A percentile compares a stretch with the other conserved stretches of the same genome.
Evolutionary conservation across 2,888 invertebrate genomes (phyloP).

Genomic region (Agonopterix subpropinquella): DNA sequence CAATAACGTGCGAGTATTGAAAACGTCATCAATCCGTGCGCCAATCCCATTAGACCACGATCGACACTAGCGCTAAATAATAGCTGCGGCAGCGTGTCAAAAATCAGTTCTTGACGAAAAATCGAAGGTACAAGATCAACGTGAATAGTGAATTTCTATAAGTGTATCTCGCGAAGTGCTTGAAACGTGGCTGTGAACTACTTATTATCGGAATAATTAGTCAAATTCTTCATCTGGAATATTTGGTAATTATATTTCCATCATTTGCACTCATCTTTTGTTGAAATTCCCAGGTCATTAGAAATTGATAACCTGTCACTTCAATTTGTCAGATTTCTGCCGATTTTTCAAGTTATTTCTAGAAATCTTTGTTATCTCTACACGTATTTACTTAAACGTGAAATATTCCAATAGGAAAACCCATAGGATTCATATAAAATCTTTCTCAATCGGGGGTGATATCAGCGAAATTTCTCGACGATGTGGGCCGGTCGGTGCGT

Average conservation of each 20-base stretch:
- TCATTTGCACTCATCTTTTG: conserved; percentile 6
- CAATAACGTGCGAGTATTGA: conserved; percentile 49
- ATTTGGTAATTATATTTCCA: conserved; percentile 35
- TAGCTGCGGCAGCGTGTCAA: conserved; percentile 58
- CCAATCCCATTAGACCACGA: conserved; percentile 79
- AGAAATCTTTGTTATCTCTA: no score
- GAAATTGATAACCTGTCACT: conserved; percentile 6
- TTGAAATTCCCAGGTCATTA: conserved; percentile 2
- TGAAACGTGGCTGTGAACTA: conserved; percentile 49
- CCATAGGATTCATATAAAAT: conserved; percentile 8
- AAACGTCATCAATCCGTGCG: conserved; percentile 56
- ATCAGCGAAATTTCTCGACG: conserved; percentile 56
- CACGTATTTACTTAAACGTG: not conserved
- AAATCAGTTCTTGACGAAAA: conserved; percentile 64
- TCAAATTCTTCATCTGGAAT: conserved; percentile 19
- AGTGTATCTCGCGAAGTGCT: conserved; percentile 44
- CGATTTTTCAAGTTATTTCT: not conserved
- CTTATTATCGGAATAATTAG: conserved; percentile 24
- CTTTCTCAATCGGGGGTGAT: conserved; percentile 10
- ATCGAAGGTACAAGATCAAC: conserved; percentile 45
- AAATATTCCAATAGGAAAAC: conserved; percentile 1
- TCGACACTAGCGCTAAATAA: conserved; percentile 74
- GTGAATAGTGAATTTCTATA: conserved; percentile 35
- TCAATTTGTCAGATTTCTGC: conserved; percentile 1
- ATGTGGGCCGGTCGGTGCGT: conserved; percentile 37